Conservation (phyloP, 1,140 invertebrate species). For the Saccostrea cuccullata region DNA sequence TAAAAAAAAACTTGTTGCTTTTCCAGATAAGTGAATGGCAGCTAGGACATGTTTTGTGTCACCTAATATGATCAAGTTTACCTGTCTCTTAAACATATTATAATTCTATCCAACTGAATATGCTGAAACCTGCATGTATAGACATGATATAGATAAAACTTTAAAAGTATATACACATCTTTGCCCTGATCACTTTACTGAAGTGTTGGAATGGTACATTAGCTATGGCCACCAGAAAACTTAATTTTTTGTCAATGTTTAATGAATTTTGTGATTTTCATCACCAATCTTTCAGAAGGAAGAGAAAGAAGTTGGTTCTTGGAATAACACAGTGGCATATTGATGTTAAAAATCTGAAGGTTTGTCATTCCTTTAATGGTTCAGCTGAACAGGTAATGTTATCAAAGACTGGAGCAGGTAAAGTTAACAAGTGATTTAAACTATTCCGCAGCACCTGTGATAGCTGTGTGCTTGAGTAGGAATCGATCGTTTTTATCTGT, state of each 20-base stretch:
- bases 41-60: not conserved
- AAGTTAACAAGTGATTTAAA: not conserved
- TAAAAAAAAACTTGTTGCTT: not conserved
- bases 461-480: not conserved
- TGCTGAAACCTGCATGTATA: not conserved
- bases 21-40: conserved; percentile 7
- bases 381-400: not conserved
- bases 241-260: not conserved
- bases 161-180: conserved; percentile 34
- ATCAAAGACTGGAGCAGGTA: not conserved
- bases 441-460: not conserved
- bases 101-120: not conserved
- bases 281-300: not conserved
- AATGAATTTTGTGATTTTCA: not conserved
- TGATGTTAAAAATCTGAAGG: not conserved
- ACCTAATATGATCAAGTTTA: not conserved
- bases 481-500: no score
- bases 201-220: not conserved
- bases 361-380: not conserved
- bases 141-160: conserved; percentile 29
- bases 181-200: not conserved
- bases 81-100: not conserved
- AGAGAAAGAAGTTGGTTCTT: not conserved
- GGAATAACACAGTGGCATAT: not conserved
- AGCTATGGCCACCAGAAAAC: not conserved